A percentile compares a stretch with the other conserved stretches of the same genome.
These are phyloP conservation scores for Zaprionus camerounensis DNA, from an alignment of 1,140 invertebrate species.

Conservation along the genomic window DNA sequence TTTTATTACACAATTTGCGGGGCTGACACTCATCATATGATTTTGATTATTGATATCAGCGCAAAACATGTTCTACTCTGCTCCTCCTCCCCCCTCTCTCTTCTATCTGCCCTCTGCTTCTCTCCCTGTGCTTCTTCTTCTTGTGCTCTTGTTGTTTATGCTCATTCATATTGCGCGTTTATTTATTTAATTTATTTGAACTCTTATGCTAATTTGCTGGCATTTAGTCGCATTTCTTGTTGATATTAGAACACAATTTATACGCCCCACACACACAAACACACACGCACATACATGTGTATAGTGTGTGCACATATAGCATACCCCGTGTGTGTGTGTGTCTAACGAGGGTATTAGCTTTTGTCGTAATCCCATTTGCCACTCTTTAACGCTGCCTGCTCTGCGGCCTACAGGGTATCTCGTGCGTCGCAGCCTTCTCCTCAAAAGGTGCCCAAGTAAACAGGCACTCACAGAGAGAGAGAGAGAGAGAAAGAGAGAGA, in stretches of 20 bases:
- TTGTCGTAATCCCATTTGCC: neutral
- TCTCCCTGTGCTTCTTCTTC: slow-evolving; percentile 9
- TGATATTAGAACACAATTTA: slow-evolving; percentile 47
- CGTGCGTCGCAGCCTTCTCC: neutral
- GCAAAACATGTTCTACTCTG: slow-evolving; percentile 22
- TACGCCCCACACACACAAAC: slow-evolving; percentile 2
- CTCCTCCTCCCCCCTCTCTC: neutral
- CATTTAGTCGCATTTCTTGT: slow-evolving; percentile 51
- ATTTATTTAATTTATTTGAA: slow-evolving; percentile 59
- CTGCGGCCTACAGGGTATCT: slow-evolving; percentile 8
- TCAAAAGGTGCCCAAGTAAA: slow-evolving; percentile 23
- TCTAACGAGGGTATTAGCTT: neutral
- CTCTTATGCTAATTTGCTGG: slow-evolving; percentile 62
- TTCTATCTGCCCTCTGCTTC: neutral
- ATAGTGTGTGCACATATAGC: neutral
- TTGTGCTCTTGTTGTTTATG: slow-evolving; percentile 39
- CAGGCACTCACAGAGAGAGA: neutral
- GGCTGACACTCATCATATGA: slow-evolving; percentile 57
- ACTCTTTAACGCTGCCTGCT: neutral
- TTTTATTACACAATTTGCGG: slow-evolving; percentile 62
- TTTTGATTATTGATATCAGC: slow-evolving; percentile 58
- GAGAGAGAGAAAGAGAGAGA: too few species aligned
- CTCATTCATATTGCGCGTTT: slow-evolving; percentile 47
- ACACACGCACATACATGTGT: neutral
- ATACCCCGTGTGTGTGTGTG: neutral